A percentile compares a stretch with the other conserved stretches of the same genome.
These are phyloP conservation scores for Stegodyphus dumicola DNA, from an alignment of 1,140 invertebrate species.

Conservation along the genomic window DNA sequence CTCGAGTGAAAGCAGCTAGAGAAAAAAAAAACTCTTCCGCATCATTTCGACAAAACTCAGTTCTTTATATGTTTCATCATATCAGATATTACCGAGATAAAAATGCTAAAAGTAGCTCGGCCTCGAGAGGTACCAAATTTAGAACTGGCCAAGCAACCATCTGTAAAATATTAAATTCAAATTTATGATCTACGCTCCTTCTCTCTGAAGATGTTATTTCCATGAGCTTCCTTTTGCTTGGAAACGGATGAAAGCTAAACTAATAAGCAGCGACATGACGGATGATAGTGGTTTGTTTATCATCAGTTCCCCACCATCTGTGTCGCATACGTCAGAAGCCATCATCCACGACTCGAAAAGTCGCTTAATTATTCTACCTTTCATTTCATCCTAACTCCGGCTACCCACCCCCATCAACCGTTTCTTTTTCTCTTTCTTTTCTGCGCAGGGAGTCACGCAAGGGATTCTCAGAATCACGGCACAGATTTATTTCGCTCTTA, in stretches of 20 bases:
- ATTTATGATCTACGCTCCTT: slow-evolving; percentile 20
- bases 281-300: slow-evolving; percentile 44
- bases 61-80: too few species aligned
- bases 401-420: background rate
- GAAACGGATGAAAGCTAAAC: background rate
- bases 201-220: slow-evolving; percentile 7
- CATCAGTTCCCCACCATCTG: slow-evolving; percentile 33
- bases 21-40: too few species aligned
- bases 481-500: slow-evolving; percentile 52
- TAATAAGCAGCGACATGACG: slow-evolving; percentile 32
- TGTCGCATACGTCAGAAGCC: slow-evolving; percentile 40
- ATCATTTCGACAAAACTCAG: too few species aligned
- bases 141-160: background rate
- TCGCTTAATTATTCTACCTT: slow-evolving; percentile 54
- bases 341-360: slow-evolving; percentile 29
- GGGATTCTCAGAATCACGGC: slow-evolving; percentile 36
- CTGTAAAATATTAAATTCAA: slow-evolving; percentile 34
- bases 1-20: too few species aligned
- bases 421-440: slow-evolving; percentile 33
- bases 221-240: background rate
- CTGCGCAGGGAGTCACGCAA: slow-evolving; percentile 27
- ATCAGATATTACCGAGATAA: too few species aligned
- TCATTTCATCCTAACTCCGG: background rate
- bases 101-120: too few species aligned
- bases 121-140: slow-evolving; percentile 5